A percentile compares a stretch with the other conserved stretches of the same genome.
Conservation (phyloP, 2,113 vertebrate genomes). For the Sylvia atricapilla region DNA sequence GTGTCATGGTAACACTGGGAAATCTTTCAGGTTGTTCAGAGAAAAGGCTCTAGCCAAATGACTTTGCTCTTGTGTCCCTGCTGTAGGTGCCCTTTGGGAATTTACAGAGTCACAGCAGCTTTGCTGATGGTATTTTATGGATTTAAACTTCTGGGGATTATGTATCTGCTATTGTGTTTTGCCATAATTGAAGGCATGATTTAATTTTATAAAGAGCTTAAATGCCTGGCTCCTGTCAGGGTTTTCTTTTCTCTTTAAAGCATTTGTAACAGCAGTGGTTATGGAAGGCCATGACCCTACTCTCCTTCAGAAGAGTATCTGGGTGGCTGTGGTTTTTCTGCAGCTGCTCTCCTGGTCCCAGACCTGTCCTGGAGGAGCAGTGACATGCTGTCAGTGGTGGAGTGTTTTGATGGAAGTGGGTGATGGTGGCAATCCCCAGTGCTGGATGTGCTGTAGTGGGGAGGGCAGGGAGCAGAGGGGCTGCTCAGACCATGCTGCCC, state of each 20-base stretch:
- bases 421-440: background rate
- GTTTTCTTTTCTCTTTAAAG: background rate
- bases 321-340: background rate
- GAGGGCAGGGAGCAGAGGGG: background rate
- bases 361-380: background rate
- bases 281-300: fast-evolving
- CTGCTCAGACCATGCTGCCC: background rate
- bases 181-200: background rate
- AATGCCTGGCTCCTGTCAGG: background rate
- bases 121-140: constrained; percentile 14
- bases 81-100: background rate
- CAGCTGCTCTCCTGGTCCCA: background rate
- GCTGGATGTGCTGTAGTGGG: background rate
- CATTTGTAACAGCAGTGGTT: background rate
- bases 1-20: fast-evolving
- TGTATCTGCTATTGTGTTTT: background rate
- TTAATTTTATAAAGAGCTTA: constrained; percentile 44
- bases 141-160: constrained; percentile 34
- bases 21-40: background rate
- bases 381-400: fast-evolving
- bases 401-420: background rate
- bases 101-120: background rate
- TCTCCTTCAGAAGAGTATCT: background rate
- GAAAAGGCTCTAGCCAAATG: background rate
- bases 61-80: background rate